Evolutionary conservation across 2,113 vertebrate genomes (phyloP).

Genomic region (Puma concolor): DNA sequence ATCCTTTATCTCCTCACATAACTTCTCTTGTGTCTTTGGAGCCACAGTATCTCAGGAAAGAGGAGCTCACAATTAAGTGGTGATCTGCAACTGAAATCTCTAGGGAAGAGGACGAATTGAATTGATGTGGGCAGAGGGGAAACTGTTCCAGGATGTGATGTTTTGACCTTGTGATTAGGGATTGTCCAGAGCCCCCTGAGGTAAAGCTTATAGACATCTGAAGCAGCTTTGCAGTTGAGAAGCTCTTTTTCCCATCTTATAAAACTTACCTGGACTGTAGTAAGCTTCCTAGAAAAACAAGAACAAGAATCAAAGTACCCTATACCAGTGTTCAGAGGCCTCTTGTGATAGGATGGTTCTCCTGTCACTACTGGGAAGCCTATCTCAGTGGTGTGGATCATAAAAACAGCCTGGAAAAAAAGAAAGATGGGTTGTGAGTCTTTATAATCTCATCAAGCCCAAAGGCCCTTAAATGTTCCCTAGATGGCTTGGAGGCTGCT

Average conservation of each 20-base stretch:
- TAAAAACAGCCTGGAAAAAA: neutral
- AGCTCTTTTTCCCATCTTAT: neutral
- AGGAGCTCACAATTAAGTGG: neutral
- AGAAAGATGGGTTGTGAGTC: neutral
- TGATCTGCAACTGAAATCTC: constrained; percentile 6
- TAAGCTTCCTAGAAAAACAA: constrained; percentile 22
- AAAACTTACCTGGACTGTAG: neutral
- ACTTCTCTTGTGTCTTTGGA: neutral
- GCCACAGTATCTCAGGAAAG: neutral
- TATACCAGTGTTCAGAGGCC: neutral
- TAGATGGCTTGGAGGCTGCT: neutral
- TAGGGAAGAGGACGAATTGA: neutral
- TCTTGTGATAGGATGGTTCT: neutral
- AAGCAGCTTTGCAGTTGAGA: neutral
- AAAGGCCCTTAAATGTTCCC: neutral
- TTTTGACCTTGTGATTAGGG: neutral
- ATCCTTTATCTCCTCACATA: neutral
- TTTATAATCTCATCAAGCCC: constrained; percentile 11
- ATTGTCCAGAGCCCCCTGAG: neutral
- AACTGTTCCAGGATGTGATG: neutral
- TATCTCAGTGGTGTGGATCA: neutral
- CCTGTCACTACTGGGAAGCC: neutral
- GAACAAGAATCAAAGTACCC: neutral
- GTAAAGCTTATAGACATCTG: neutral
- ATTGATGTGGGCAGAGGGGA: neutral